A percentile compares a stretch with the other conserved stretches of the same genome.
Conservation (phyloP, 2,113 vertebrate species). For the Sapayoa aenigma region DNA sequence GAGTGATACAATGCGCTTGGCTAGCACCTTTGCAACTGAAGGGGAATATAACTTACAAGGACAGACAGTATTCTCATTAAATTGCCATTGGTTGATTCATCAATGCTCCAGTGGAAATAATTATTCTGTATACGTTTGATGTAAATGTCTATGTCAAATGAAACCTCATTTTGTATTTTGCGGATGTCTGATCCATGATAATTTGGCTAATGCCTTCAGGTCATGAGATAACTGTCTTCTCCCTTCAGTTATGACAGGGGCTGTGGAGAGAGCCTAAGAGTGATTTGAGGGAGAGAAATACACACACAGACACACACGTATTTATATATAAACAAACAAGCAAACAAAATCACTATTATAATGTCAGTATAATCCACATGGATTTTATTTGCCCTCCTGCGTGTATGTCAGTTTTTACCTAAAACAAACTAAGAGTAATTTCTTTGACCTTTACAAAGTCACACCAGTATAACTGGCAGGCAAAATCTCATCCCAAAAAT, state of each 20-base stretch:
- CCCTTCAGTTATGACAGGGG: slow-evolving; percentile 10
- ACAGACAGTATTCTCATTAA: slow-evolving; percentile 68
- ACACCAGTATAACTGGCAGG: neutral
- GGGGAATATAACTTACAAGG: slow-evolving; percentile 67
- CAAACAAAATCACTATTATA: neutral
- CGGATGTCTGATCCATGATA: slow-evolving; percentile 48
- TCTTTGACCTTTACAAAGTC: slow-evolving; percentile 31
- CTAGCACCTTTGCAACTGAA: slow-evolving; percentile 55
- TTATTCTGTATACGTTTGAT: slow-evolving; percentile 70
- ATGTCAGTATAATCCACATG: neutral
- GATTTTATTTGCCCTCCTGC: neutral
- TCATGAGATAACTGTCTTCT: slow-evolving; percentile 34
- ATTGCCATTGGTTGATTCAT: slow-evolving; percentile 65
- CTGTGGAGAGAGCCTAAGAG: neutral
- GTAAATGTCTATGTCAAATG: slow-evolving; percentile 67
- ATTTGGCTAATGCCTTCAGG: slow-evolving; percentile 51
- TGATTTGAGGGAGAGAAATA: neutral
- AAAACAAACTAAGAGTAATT: neutral
- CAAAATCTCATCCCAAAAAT: neutral
- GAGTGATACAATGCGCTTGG: slow-evolving; percentile 63
- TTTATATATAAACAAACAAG: neutral
- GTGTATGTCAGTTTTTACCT: neutral
- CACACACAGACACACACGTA: neutral
- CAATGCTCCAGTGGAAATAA: slow-evolving; percentile 60
- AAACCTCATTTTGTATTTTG: slow-evolving; percentile 65